Base-by-base conservation (phyloP, 2,113 vertebrate genomes). In the Plecotus auritus region DNA sequence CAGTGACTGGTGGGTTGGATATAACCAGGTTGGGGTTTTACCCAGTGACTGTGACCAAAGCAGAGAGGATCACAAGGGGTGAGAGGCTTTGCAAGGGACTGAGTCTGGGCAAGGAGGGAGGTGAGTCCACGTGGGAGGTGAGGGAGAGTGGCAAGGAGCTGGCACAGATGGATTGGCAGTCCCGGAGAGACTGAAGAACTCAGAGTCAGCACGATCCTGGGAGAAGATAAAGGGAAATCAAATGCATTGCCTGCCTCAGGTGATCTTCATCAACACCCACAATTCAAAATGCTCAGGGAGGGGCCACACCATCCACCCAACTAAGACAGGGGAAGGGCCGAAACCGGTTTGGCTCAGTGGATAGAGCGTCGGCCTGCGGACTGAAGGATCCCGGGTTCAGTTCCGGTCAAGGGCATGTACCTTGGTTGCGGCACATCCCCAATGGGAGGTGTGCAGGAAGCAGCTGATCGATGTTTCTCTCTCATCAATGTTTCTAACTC, bases 121-220 rank as follows among this genome's bases (percentile, higher is more conserved):
- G n/a, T 37, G 16, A 81, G 20, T n/a, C 14, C 56, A 45, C 4
- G 9, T 56, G 66, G 61, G 42, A 49, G 40, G 12, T 13, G 28
- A 22, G 9, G 42, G 73, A 10, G 9, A 6, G 20, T 4, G 32
- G 61, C 42, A 28, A 30, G 82, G 66, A 74, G 8, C n/a, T 4
- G 0, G 73, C 35, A 30, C 73, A 16, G 3, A 11, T 3, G 2
- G 7, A 7, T 20, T 9, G 54, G 42, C 9, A 2, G 8, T 54
- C 32, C 73, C 30, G 47, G 30, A 35, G 47, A 37, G 32, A n/a
- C 22, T 2, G 1, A 7, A 10, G 49, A 73, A 10, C 51, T 13
- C 10, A 8, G 14, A 72, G 18, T 69, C 20, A 10, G 9, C 4
- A 30, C 4, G 22, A 8, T 0, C 1, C 4, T 4, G 7, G 9